Evolutionary conservation across 2,797 vertebrate species (phyloP), one percentile per base, ranked within the genome.

Genomic region (Lepus townsendii): DNA sequence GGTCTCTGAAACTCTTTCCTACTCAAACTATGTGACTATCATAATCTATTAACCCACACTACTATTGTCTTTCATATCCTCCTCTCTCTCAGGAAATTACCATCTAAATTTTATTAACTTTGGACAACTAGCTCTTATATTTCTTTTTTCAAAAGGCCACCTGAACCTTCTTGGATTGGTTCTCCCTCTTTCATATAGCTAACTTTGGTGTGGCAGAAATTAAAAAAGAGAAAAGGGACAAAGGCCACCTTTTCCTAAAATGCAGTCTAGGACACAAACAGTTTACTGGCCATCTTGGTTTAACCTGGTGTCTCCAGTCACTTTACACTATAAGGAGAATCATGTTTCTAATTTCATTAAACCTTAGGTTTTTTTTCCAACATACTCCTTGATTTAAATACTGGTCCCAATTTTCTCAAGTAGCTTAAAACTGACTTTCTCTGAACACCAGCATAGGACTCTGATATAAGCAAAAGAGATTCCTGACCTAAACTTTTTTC

Each of bases 161-260:
- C 82, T 88, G 82, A 88, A 79, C 38, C 42, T 88, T 72, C 77
- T 68, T 66, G 16, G n/a, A 66, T 35, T 90, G 84, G 62, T 93
- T 75, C 50, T 90, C 68, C 8, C 75, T 68, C 62, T 91, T 94
- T 50, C 60, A 52, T 12, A 78, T 5, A 86, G n/a, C 83, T 30
- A 96, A 68, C 63, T 78, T 95, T 85, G 83, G 78, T 90, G 52
- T 92, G 57, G 30, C 83, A 95, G 47, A 86, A 93, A 73, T 47
- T 35, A 14, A 47, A 86, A 90, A 94, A 86, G 52, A 32, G 32
- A 83, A 47, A 94, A n/a, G 26, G 24, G 69, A 92, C 62, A 94
- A 96, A 96, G 47, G 47, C 52, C 62, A 94, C 52, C 63, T 86
- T 95, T 94, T 83, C 90, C 92, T 89, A 85, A 95, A n/a, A 82